Percentiles rank a stretch among this genome's conserved stretches.
Evolutionary conservation across 2,888 invertebrate genomes (phyloP).

Genomic region (Clostera curtula): DNA sequence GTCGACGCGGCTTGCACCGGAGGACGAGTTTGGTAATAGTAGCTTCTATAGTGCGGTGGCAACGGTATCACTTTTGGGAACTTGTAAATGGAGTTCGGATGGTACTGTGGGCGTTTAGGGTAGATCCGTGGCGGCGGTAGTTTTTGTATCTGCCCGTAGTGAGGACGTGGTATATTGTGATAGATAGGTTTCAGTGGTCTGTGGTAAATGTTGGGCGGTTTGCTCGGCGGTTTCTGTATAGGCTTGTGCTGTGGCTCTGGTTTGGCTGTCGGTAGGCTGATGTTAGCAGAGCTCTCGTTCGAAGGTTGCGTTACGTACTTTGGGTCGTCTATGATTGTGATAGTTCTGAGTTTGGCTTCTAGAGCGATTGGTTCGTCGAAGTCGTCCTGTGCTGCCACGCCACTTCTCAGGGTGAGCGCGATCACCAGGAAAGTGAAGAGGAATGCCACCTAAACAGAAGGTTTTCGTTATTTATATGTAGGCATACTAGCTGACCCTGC

Average conservation of each 20-base stretch:
- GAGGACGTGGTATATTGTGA: slow-evolving; percentile 34
- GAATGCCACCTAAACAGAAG: slow-evolving; percentile 59
- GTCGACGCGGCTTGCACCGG: slow-evolving; percentile 41
- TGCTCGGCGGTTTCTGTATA: slow-evolving; percentile 47
- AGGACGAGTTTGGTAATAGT: slow-evolving; percentile 33
- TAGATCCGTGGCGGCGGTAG: slow-evolving; percentile 37
- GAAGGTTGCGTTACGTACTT: slow-evolving; percentile 38
- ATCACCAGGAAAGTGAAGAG: slow-evolving; percentile 65
- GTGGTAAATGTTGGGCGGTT: slow-evolving; percentile 48
- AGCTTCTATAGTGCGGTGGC: slow-evolving; percentile 30
- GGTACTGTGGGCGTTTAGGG: slow-evolving; percentile 34
- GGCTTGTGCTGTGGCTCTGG: slow-evolving; percentile 32
- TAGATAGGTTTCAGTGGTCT: slow-evolving; percentile 33
- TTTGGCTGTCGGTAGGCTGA: slow-evolving; percentile 22
- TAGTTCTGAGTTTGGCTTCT: slow-evolving; percentile 48
- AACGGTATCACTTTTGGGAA: slow-evolving; percentile 51
- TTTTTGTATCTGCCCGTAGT: slow-evolving; percentile 35
- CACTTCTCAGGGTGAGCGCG: slow-evolving; percentile 54
- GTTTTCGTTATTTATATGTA: slow-evolving; percentile 4
- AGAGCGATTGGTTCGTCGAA: slow-evolving; percentile 52
- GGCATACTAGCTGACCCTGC: slow-evolving; percentile 3
- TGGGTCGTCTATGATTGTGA: slow-evolving; percentile 45
- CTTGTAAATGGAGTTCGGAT: slow-evolving; percentile 47
- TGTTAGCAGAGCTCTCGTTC: no score
- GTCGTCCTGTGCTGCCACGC: slow-evolving; percentile 47